Evolutionary conservation across 2,888 invertebrate species (phyloP), one percentile per base, ranked within the genome.

Genomic region (Sinotaia quadrata): DNA sequence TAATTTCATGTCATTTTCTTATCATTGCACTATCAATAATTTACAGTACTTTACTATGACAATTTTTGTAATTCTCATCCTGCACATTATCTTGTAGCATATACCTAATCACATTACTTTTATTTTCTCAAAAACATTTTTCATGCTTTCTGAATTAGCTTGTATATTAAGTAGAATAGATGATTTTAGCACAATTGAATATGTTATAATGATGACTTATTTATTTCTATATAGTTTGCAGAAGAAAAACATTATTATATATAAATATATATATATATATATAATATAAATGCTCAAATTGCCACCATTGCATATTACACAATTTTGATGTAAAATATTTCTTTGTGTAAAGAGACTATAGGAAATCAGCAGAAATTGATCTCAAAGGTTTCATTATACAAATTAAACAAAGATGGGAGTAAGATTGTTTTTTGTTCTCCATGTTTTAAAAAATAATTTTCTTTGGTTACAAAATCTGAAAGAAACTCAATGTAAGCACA

Each of bases 261-360:
- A 54, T 34, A 56, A 33, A 34, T 34, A 56, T n/a, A n/a, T 21
- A 56, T 7, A 54, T 15, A 54, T 34, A 56, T n/a, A 34, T 34
- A 56, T 56, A 56, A 21, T 54, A 56, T 56, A 33, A 56, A 56
- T 56, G 56, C 56, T 56, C 56, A 56, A 56, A 34, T 56, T 56
- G 56, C 56, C 56, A 56, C 33, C 33, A 34, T 56, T 56, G 56
- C 56, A 56, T 56, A 56, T 56, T 56, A 56, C 56, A 56, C 56
- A 21, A 33, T 56, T 24, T 56, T 27, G 56, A 56, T 56, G 56
- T 56, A 56, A 21, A 49, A 49, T 56, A 56, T 56, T 56, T 56
- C 33, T 29, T 33, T n/a, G n/a, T 56, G 33, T 18, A 33, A 56
- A 33, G 56, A 56, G 56, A 56, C 21, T n/a, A 2, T 1, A 18